Conservation (phyloP, 2,888 invertebrate species). For the Phania funesta region DNA sequence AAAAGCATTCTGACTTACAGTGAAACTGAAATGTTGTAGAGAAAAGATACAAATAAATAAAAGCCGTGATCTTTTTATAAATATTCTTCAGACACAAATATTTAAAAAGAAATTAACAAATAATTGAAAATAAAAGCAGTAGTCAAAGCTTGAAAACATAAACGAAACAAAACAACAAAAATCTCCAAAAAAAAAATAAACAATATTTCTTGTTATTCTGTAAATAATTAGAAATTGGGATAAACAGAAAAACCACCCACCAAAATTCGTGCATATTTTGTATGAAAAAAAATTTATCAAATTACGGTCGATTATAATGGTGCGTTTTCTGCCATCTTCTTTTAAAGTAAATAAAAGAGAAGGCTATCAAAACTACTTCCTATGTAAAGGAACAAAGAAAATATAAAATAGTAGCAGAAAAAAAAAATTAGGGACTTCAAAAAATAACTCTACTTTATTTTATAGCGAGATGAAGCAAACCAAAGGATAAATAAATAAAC, state of each 20-base stretch:
- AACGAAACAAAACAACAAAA: background rate
- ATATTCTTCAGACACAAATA: conserved; percentile 12
- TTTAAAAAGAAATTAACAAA: background rate
- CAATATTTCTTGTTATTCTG: conserved; percentile 22
- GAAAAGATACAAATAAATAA: conserved; percentile 7
- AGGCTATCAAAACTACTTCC: conserved; percentile 27
- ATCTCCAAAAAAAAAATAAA: conserved; percentile 4
- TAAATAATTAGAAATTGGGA: conserved; percentile 24
- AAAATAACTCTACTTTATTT: conserved; percentile 39
- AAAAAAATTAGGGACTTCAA: conserved; percentile 23
- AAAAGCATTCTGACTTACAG: background rate
- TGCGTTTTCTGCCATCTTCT: conserved; percentile 43
- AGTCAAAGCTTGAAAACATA: conserved; percentile 57
- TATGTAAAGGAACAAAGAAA: conserved; percentile 28
- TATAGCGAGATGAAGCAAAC: conserved; percentile 26
- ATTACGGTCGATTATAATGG: conserved; percentile 69
- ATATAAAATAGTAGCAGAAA: background rate
- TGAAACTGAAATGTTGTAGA: background rate
- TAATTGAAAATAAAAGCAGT: conserved; percentile 42
- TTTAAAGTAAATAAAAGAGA: background rate
- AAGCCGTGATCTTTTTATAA: conserved; percentile 38
- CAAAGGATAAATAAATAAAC: background rate
- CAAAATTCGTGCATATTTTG: conserved; percentile 46
- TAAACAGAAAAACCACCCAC: conserved; percentile 69
- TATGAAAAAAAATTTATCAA: conserved; percentile 34